Base-by-base conservation (phyloP, 2,113 vertebrate genomes). In the Melierax canorus region DNA sequence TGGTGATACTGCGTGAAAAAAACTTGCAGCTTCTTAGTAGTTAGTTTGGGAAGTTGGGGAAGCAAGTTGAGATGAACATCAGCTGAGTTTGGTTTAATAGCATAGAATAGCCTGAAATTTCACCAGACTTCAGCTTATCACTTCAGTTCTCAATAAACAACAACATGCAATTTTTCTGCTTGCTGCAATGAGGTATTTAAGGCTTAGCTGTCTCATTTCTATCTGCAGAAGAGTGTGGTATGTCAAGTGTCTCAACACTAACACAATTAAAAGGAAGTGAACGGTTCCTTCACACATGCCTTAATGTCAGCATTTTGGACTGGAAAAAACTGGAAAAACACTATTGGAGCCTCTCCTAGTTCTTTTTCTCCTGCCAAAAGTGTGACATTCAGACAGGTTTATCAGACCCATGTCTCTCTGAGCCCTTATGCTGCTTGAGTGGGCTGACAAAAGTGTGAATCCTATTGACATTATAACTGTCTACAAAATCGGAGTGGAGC, bases 371-470 rank as follows among this genome's bases (percentile, higher is more conserved):
- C 60, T 98, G 97, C 97, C 97, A 97, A 97, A 98, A 98, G 92
- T 84, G 87, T 98, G 97, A 97, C 98, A 98, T 98, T 98, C 97
- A 97, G 95, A 82, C 94, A 95, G 95, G 95, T 97, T 98, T 97
- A 92, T 85, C 93, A 98, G 96, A 97, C 94, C 96, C 41, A 9
- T 97, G 86, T 97, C 98, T 97, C 93, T 88, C 75, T 51, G 87
- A 97, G 94, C 72, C 97, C 97, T 97, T 98, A 79, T 98, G 97
- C 95, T 95, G 95, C 96, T 86, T 91, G 92, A 97, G 97, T 95
- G 97, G 97, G 97, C 90, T 96, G 95, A 91, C 95, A 95, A 94
- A 94, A 96, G 96, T 96, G 94, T 97, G 96, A 97, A 97, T 96
- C 92, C 92, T 93, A 95, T 96, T 96, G 91, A 97, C 95, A 87